These are phyloP conservation scores for Phalacrocorax brasilianus DNA, from an alignment of 2,113 vertebrate species.

Conservation along the genomic window DNA sequence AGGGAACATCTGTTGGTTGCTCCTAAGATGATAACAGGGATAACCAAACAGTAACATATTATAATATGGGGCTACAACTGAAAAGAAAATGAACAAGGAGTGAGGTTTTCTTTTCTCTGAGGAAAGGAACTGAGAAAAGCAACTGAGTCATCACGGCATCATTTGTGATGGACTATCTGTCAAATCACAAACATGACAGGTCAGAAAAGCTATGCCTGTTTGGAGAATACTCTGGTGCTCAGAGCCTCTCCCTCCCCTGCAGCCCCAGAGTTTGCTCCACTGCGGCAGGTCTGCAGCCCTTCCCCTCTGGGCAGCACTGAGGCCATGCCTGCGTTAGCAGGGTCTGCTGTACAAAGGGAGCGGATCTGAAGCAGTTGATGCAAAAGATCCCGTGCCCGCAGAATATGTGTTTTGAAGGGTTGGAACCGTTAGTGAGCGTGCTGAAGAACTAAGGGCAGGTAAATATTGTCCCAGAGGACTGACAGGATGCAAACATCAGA, in stretches of 20 bases:
- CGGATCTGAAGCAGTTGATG: neutral
- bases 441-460: neutral
- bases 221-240: neutral
- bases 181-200: neutral
- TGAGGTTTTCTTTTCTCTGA: neutral
- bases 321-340: accelerated
- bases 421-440: neutral
- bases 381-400: neutral
- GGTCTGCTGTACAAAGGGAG: neutral
- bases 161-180: neutral
- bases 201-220: neutral
- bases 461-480: neutral
- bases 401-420: neutral
- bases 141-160: neutral
- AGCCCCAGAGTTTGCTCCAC: neutral
- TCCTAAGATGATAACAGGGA: neutral
- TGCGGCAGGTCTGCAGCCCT: neutral
- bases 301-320: neutral
- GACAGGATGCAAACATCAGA: neutral
- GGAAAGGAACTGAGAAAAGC: neutral
- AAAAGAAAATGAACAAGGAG: neutral
- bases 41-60: neutral
- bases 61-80: neutral
- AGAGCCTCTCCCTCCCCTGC: neutral
- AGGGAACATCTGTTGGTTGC: neutral